Conservation (phyloP, 1,140 invertebrate species). For the Rhyzopertha dominica region DNA sequence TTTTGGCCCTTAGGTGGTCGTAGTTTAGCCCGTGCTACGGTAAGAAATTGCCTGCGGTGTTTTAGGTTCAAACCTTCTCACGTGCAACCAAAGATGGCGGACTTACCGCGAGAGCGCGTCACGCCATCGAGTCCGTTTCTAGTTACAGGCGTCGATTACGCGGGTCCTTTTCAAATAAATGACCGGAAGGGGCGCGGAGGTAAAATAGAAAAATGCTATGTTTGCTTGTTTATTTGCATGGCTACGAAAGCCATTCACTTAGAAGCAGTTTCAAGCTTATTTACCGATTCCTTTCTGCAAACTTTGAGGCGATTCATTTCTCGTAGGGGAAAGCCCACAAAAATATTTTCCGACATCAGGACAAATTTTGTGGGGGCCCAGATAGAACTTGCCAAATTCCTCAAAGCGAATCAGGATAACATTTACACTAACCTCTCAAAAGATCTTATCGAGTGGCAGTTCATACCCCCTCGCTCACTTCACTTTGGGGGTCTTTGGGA, state of each 20-base stretch:
- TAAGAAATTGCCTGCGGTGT: too few relatives aligned
- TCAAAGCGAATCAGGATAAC: background rate
- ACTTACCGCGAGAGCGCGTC: too few relatives aligned
- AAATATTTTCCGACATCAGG: slow-evolving; percentile 38
- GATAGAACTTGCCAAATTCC: background rate
- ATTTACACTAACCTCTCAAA: too few relatives aligned
- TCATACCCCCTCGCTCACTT: slow-evolving; percentile 30
- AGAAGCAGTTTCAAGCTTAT: slow-evolving; percentile 32
- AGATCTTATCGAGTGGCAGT: too few relatives aligned
- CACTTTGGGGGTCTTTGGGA: slow-evolving; percentile 40
- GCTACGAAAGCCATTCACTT: slow-evolving; percentile 37
- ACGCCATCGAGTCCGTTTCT: too few relatives aligned
- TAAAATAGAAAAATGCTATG: slow-evolving; percentile 30
- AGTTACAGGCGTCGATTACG: too few relatives aligned
- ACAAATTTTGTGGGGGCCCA: slow-evolving; percentile 41
- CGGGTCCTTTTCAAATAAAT: too few relatives aligned
- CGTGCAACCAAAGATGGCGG: too few relatives aligned
- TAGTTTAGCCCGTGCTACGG: too few relatives aligned
- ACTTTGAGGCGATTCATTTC: slow-evolving; percentile 10
- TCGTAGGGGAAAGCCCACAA: slow-evolving; percentile 1
- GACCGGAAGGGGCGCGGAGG: too few relatives aligned
- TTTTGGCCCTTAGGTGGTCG: too few relatives aligned
- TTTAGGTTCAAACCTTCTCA: too few relatives aligned
- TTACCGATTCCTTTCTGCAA: slow-evolving; percentile 17
- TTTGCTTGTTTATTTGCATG: slow-evolving; percentile 36